Evolutionary conservation across 2,113 vertebrate genomes (phyloP), one percentile per base, ranked within the genome.

Genomic region (Danio rerio): DNA sequence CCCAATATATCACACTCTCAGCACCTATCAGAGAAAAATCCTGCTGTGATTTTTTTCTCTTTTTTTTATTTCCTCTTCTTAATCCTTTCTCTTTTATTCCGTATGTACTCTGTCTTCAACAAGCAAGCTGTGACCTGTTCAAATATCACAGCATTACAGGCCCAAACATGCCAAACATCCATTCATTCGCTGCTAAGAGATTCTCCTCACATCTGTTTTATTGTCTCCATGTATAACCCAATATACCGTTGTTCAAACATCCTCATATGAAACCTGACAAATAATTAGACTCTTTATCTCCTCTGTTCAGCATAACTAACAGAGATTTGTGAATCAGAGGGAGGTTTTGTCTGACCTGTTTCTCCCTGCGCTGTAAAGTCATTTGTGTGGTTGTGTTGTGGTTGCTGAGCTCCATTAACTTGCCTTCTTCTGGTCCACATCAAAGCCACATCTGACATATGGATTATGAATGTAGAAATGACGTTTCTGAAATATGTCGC

Each of bases 321-420:
- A 31, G 31, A 31, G 31, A 31, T 47, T 47, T 49, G 18, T 59
- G 12, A 76, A 45, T 74, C 52, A 61, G 58, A 76, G 56, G 56
- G 73, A 61, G 18, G 55, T 42, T 76, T 75, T 75, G 31, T 47
- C 4, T 75, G 42, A 43, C 52, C 52, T 70, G 43, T 69, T 80
- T 80, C 55, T 70, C 65, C 16, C 62, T 56, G 18, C 31, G 31
- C 47, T 56, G 12, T 56, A 74, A 43, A 58, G 11, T 11, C 70
- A 66, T 82, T 77, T 78, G 11, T 79, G 70, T 69, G 62, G 47
- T 21, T 93, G 92, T 93, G 95, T 97, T 96, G 96, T 96, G 95
- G 94, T 95, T 95, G 93, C 94, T 93, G 93, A 95, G 94, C 94
- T 95, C 95, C 95, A 96, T 96, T 97, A 98, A 95, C 89, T 93